phyloP scores from a whole-genome alignment of 1,140 invertebrate species.

The Drosophila pseudoobscura region DNA sequence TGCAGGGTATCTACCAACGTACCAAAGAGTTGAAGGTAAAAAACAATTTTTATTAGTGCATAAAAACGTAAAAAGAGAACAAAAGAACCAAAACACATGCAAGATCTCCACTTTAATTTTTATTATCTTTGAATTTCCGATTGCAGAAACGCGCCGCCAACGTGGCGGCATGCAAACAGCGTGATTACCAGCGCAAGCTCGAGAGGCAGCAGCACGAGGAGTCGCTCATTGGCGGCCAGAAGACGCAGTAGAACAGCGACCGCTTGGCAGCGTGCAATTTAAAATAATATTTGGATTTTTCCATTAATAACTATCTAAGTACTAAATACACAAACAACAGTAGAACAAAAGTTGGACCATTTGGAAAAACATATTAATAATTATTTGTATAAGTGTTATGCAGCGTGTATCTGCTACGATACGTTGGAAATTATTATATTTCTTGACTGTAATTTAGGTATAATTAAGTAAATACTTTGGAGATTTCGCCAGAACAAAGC shows the following conservation, averaged over 20 bases:
- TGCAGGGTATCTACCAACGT: conserved; percentile 78
- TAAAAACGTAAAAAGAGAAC: conserved; percentile 24
- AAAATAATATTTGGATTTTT: conserved; percentile 42
- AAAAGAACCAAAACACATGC: conserved; percentile 26
- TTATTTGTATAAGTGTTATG: conserved; percentile 7
- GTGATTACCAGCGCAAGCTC: conserved; percentile 73
- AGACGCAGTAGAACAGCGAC: conserved; percentile 23
- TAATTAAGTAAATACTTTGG: conserved; percentile 64
- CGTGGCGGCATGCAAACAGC: conserved; percentile 73
- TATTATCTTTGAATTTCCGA: conserved; percentile 50
- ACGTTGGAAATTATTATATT: conserved; percentile 27
- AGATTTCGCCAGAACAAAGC: conserved; percentile 49
- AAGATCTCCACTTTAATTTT: conserved; percentile 32
- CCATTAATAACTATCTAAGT: conserved; percentile 32
- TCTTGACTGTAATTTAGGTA: conserved; percentile 28
- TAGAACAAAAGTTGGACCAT: conserved; percentile 40
- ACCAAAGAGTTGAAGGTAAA: conserved; percentile 78
- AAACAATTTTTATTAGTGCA: conserved; percentile 46
- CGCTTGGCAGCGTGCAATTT: neutral
- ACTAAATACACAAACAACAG: conserved; percentile 31
- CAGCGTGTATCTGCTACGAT: conserved; percentile 7
- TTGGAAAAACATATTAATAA: conserved; percentile 24
- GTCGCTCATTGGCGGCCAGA: conserved; percentile 68
- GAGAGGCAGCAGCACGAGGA: conserved; percentile 80
- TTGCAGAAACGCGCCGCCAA: conserved; percentile 79